A percentile compares a stretch with the other conserved stretches of the same genome.
These are phyloP conservation scores for Malachius bipustulatus DNA, from an alignment of 2,888 invertebrate genomes.

Conservation along the genomic window DNA sequence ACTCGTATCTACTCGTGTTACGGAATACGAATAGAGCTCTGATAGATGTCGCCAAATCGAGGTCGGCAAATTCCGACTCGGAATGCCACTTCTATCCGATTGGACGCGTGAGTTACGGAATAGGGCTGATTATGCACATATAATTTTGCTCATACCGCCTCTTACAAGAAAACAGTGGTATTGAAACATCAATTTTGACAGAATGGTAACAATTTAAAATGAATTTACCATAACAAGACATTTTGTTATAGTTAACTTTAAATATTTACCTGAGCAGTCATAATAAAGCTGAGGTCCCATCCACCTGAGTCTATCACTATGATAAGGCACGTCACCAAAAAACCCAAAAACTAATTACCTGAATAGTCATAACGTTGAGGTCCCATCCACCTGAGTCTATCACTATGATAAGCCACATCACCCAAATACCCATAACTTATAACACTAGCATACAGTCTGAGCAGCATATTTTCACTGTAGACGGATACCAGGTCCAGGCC, in stretches of 20 bases:
- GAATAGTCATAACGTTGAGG: slow-evolving; percentile 70
- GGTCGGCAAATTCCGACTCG: no score
- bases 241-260: background rate
- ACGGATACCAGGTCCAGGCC: slow-evolving; percentile 69
- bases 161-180: no score
- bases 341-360: slow-evolving; percentile 41
- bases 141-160: no score
- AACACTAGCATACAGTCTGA: slow-evolving; percentile 62
- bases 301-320: background rate
- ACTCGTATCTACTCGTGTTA: no score
- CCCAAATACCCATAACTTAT: slow-evolving; percentile 79
- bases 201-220: slow-evolving; percentile 1
- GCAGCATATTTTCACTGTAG: slow-evolving; percentile 44
- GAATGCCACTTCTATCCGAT: no score
- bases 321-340: no score
- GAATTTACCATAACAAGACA: background rate
- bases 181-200: slow-evolving; percentile 2
- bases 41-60: no score
- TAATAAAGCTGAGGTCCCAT: background rate
- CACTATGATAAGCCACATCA: slow-evolving; percentile 68
- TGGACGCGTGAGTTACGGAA: no score
- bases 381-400: slow-evolving; percentile 75
- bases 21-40: no score
- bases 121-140: no score
- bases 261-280: background rate